Conservation (phyloP, 2,797 vertebrate genomes). For the Myotis planiceps region DNA sequence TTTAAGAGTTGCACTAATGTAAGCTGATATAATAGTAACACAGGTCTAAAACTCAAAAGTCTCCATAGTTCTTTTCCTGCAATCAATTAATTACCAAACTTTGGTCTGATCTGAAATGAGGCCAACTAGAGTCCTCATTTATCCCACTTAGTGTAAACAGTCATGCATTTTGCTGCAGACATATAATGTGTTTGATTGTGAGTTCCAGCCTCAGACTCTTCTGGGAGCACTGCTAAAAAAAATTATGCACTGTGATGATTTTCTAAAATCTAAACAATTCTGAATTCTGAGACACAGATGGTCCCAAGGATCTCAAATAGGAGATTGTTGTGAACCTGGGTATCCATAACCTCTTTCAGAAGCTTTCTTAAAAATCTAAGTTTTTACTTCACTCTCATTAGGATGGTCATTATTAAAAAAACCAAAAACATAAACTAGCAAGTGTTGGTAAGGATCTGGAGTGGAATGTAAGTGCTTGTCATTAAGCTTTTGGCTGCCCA, state of each 20-base stretch:
- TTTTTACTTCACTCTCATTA: not conserved
- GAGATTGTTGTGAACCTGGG: not conserved
- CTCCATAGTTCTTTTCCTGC: not conserved
- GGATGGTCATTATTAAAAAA: not conserved
- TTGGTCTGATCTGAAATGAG: slow-evolving; percentile 9
- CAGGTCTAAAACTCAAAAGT: not conserved
- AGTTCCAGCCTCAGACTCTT: not conserved
- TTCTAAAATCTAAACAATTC: not conserved
- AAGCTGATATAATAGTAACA: not conserved
- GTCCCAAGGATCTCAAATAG: not conserved
- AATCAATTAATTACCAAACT: not conserved
- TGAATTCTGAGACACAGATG: not conserved
- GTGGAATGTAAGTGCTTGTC: not conserved
- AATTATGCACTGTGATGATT: not conserved
- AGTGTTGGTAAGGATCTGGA: not conserved
- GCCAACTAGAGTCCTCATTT: not conserved
- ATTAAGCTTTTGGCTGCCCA: not conserved
- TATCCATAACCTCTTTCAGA: not conserved
- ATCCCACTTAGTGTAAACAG: not conserved
- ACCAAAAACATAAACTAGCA: not conserved
- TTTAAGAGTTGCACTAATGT: not conserved
- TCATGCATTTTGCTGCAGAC: slow-evolving; percentile 22
- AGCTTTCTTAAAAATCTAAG: not conserved
- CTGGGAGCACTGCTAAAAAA: not conserved
- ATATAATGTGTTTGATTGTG: not conserved